Evolutionary conservation across 2,888 invertebrate genomes (phyloP).

Genomic region (Neoascia interrupta): DNA sequence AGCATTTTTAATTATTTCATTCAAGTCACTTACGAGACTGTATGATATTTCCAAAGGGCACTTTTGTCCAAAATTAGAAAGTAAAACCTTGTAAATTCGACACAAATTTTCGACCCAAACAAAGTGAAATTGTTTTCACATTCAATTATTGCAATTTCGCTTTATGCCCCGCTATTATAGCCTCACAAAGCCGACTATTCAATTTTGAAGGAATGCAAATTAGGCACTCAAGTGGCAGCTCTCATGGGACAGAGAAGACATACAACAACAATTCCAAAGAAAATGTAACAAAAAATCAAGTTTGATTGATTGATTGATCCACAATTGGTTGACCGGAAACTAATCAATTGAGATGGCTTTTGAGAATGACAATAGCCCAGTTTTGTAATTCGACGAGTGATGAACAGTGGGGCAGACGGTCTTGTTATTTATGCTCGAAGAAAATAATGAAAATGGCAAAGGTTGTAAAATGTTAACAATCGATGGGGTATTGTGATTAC

Average conservation of each 20-base stretch:
- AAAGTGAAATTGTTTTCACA: constrained; percentile 42
- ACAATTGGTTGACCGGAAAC: constrained; percentile 55
- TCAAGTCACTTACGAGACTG: constrained; percentile 13
- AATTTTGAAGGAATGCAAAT: constrained; percentile 21
- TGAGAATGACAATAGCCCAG: constrained; percentile 25
- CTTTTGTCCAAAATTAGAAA: not conserved
- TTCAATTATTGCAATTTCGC: constrained; percentile 43
- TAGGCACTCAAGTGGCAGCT: not conserved
- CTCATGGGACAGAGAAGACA: not conserved
- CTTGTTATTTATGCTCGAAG: no score
- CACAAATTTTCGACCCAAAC: not conserved
- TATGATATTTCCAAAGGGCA: constrained; percentile 1
- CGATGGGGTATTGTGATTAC: no score
- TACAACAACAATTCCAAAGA: no score
- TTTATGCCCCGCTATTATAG: constrained; percentile 2
- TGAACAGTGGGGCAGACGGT: no score
- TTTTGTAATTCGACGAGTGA: not conserved
- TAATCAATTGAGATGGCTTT: constrained; percentile 45
- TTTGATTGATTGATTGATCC: constrained; percentile 49
- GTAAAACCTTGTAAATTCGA: constrained; percentile 1
- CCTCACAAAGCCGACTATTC: constrained; percentile 14
- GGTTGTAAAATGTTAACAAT: no score
- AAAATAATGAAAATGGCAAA: no score
- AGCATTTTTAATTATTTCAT: constrained; percentile 23
- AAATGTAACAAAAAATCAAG: constrained; percentile 25